Evolutionary conservation across 2,888 invertebrate genomes (phyloP), one percentile per base, ranked within the genome.

Genomic region (Melanchra persicariae): DNA sequence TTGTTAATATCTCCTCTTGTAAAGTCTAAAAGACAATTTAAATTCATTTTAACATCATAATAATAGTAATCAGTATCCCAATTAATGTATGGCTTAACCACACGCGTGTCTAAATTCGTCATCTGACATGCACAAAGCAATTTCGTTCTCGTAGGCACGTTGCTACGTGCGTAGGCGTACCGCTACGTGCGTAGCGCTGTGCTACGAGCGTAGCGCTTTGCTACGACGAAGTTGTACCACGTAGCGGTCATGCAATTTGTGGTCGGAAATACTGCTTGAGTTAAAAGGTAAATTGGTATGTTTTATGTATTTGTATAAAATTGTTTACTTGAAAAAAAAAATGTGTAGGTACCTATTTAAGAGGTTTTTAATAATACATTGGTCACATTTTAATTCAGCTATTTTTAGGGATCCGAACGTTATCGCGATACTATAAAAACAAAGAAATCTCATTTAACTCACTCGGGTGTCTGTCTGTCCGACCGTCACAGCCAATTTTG

Each of bases 121-220:
- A 15, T 6, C 10, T 55, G n/a, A 52, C 26, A 43, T 61, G 10
- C 55, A 22, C 26, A 57, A 34, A 68, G 68, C 26, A 63, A 77
- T 70, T 76, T 74, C 17, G 45, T 51, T 51, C 61, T 49, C 47
- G 58, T 49, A 61, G 66, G 37, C 51, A 24, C 10, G 19, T 1
- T 3, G 45, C 62, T 60, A 70, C 52, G 62, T n/a, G 61, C 52
- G 69, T 75, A 69, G 74, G 43, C 62, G 34, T 37, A 34, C 3
- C 9, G 76, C 70, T 75, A 76, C 76, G 76, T 62, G 70, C 58
- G 69, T 75, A 74, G 76, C 69, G 19, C 17, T 5, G 19, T 26
- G 76, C 70, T 75, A 76, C 76, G 76, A 58, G 70, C 57, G 69
- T 75, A 74, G 76, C 69, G 22, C 12, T 5, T 45, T 52, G 45